Conservation (phyloP, 2,888 invertebrate species). For the Polydrusus tereticollis region DNA sequence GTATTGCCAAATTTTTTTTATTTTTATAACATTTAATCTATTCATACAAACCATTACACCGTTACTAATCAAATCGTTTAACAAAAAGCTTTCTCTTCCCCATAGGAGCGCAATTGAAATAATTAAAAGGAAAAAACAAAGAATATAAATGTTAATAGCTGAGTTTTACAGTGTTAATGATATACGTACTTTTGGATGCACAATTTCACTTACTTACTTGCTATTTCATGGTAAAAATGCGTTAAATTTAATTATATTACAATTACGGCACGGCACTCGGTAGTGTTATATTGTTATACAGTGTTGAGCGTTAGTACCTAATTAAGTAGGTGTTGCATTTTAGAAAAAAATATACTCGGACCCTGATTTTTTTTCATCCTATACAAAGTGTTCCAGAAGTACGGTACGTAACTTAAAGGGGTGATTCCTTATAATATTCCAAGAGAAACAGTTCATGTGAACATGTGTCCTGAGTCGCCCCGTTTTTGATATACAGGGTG, state of each 20-base stretch:
- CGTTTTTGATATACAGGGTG: no score
- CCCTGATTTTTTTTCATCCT: no score
- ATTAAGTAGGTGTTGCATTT: no score
- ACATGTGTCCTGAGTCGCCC: no score
- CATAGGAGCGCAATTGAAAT: constrained; percentile 13
- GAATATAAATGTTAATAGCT: constrained; percentile 9
- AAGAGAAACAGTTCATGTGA: no score
- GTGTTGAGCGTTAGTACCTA: no score
- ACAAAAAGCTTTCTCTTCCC: constrained; percentile 29
- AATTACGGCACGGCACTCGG: not conserved
- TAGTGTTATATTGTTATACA: no score
- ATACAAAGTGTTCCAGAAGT: no score
- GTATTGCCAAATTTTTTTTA: no score
- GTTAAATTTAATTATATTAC: not conserved
- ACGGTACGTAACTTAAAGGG: no score
- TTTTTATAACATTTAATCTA: not conserved
- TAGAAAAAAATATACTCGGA: no score
- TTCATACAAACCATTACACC: constrained; percentile 12
- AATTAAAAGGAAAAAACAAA: constrained; percentile 3
- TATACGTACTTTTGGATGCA: constrained; percentile 7
- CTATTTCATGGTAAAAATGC: constrained; percentile 6
- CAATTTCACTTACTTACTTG: constrained; percentile 15
- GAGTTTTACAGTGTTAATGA: constrained; percentile 4
- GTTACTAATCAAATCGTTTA: constrained; percentile 26
- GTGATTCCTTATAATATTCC: no score